Evolutionary conservation across 2,113 vertebrate genomes (phyloP).

Genomic region (Hippolais icterina): DNA sequence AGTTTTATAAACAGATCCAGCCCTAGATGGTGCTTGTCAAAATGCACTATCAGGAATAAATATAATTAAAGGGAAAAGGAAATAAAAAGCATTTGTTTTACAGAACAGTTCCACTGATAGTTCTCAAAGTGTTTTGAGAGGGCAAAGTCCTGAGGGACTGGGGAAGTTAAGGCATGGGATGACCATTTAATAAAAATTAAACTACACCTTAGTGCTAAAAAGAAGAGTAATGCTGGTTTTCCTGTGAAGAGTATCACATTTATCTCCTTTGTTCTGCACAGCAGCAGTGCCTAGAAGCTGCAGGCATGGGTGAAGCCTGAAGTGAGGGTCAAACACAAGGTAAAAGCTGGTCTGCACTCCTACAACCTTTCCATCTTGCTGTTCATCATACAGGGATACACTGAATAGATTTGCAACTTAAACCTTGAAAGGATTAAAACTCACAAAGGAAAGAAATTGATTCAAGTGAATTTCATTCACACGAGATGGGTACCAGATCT

Average conservation of each 20-base stretch:
- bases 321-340: not conserved
- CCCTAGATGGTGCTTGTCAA: not conserved
- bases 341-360: not conserved
- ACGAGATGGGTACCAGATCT: constrained; percentile 29
- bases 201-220: not conserved
- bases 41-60: not conserved
- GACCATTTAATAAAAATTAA: not conserved
- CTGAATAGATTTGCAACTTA: constrained; percentile 1
- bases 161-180: not conserved
- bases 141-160: not conserved
- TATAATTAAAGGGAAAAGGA: not conserved
- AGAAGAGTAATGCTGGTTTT: not conserved
- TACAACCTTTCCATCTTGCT: not conserved
- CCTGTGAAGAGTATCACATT: not conserved
- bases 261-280: not conserved
- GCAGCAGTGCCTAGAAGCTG: not conserved
- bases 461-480: constrained; percentile 33
- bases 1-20: not conserved
- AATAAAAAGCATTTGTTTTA: not conserved
- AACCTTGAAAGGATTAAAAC: constrained; percentile 6
- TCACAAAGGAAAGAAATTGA: not conserved
- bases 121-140: not conserved
- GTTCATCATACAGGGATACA: not conserved
- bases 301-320: not conserved
- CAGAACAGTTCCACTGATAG: not conserved